These are phyloP conservation scores for Antrozous pallidus DNA, from an alignment of 2,797 vertebrate genomes.

Conservation along the genomic window DNA sequence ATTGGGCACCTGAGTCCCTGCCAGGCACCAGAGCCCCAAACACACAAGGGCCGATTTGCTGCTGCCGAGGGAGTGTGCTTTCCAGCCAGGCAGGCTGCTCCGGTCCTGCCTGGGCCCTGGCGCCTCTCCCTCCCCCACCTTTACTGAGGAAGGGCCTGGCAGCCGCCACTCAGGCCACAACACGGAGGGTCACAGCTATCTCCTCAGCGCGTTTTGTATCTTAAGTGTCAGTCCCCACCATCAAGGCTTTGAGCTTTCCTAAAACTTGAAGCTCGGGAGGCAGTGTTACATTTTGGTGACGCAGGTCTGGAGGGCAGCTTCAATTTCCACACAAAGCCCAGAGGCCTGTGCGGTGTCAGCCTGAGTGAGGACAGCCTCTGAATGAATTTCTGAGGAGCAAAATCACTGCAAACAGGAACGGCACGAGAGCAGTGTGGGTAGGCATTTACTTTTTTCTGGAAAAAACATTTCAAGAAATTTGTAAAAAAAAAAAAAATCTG, in stretches of 20 bases:
- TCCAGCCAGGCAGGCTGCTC: too few relatives aligned
- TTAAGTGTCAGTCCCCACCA: not conserved
- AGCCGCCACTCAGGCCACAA: not conserved
- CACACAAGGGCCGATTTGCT: not conserved
- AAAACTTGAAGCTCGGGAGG: not conserved
- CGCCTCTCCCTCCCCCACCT: not conserved
- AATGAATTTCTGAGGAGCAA: not conserved
- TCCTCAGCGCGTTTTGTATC: not conserved
- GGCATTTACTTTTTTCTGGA: not conserved
- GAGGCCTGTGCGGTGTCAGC: not conserved
- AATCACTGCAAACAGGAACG: not conserved
- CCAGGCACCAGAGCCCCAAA: not conserved
- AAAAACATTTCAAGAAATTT: not conserved
- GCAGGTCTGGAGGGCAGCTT: not conserved
- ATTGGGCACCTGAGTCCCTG: not conserved
- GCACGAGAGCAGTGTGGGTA: not conserved
- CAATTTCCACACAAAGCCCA: accelerated
- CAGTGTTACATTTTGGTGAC: not conserved
- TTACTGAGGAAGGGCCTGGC: accelerated
- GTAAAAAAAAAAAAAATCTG: not conserved
- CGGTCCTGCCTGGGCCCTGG: not conserved
- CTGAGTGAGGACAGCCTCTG: not conserved
- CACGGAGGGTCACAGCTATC: not conserved
- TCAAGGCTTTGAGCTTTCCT: not conserved
- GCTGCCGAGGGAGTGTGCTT: not conserved